Evolutionary conservation across 2,797 vertebrate species (phyloP).

Genomic region (Rhyacichthys aspro): DNA sequence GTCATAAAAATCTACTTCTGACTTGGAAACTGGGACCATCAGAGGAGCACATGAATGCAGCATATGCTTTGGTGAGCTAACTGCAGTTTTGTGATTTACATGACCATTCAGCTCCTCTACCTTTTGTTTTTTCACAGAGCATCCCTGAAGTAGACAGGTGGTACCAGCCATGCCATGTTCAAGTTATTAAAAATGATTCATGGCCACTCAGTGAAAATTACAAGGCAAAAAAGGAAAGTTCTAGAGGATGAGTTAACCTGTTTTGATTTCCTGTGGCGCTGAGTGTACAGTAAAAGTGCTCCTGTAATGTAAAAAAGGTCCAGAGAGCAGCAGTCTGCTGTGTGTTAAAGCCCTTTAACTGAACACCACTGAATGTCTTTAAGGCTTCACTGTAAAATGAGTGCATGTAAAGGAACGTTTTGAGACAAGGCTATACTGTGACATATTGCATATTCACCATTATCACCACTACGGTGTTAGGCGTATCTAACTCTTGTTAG

Average conservation of each 20-base stretch:
- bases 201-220: not conserved
- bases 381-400: slow-evolving; percentile 69
- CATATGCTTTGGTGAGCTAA: not conserved
- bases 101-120: not conserved
- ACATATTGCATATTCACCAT: slow-evolving; percentile 79
- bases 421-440: slow-evolving; percentile 78
- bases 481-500: slow-evolving; percentile 55
- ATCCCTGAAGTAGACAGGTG: slow-evolving; percentile 8
- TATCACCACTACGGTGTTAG: slow-evolving; percentile 43
- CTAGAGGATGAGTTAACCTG: slow-evolving; percentile 1
- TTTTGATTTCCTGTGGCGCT: not conserved
- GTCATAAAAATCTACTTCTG: too few relatives aligned
- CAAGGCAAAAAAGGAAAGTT: slow-evolving; percentile 4
- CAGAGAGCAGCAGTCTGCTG: slow-evolving; percentile 11
- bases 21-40: too few relatives aligned
- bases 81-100: not conserved
- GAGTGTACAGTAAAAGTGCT: not conserved
- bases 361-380: slow-evolving; percentile 60
- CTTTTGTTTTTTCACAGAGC: not conserved
- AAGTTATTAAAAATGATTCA: not conserved
- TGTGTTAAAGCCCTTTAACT: slow-evolving; percentile 62
- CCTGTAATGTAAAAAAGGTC: slow-evolving; percentile 1
- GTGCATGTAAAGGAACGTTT: slow-evolving; percentile 44
- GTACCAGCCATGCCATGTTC: not conserved
- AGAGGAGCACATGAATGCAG: slow-evolving; percentile 5